These are phyloP conservation scores for Pammene fasciana DNA, from an alignment of 2,888 invertebrate species.

Conservation along the genomic window DNA sequence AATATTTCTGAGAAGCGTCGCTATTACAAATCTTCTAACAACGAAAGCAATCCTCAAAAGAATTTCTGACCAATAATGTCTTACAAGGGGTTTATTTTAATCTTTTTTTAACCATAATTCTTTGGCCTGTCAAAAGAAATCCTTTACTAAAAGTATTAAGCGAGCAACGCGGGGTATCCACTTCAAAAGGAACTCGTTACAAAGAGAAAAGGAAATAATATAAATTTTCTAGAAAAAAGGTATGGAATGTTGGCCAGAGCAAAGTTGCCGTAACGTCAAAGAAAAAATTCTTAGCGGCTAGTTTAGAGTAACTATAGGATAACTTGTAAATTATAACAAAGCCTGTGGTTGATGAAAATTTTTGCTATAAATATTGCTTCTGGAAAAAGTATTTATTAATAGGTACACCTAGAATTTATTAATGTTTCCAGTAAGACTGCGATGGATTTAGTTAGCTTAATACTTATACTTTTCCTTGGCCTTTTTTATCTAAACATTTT, in stretches of 20 bases:
- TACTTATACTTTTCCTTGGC: no score
- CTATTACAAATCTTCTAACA: conserved; percentile 5
- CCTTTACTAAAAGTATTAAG: conserved; percentile 39
- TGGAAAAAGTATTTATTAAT: no score
- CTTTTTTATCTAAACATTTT: no score
- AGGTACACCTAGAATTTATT: no score
- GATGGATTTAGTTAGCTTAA: no score
- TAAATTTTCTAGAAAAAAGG: conserved; percentile 35
- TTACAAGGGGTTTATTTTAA: conserved; percentile 29
- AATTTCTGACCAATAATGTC: conserved; percentile 32
- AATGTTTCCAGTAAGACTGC: no score
- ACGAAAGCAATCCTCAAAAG: background rate
- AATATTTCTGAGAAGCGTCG: conserved; percentile 9
- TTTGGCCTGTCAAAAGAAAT: conserved; percentile 36
- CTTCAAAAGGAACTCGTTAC: conserved; percentile 35
- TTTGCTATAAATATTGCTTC: no score
- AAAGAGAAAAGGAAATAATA: conserved; percentile 38
- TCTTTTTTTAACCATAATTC: conserved; percentile 33
- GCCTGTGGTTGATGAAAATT: conserved; percentile 5
- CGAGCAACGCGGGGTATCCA: conserved; percentile 33
- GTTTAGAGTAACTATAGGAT: conserved; percentile 9
- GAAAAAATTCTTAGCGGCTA: conserved; percentile 27
- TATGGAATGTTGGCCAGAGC: conserved; percentile 34
- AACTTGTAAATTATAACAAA: conserved; percentile 14
- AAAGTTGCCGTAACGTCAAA: conserved; percentile 26